Percentiles rank a stretch among this genome's conserved stretches.
Evolutionary conservation across 2,797 vertebrate genomes (phyloP).

Genomic region (Oreochromis grahami): DNA sequence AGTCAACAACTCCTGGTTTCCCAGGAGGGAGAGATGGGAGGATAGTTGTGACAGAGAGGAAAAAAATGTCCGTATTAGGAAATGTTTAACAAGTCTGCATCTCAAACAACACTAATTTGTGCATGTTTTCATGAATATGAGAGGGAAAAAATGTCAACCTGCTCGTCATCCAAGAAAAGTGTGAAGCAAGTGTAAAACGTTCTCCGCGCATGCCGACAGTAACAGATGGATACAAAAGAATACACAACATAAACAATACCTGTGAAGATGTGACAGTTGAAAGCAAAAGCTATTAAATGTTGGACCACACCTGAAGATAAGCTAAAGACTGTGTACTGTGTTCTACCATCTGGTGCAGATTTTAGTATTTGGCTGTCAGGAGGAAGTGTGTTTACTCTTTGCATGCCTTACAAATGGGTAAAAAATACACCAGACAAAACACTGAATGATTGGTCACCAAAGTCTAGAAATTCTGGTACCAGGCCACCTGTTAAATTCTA

Average conservation of each 20-base stretch:
- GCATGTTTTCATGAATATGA: not conserved
- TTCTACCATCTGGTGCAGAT: not conserved
- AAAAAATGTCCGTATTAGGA: not conserved
- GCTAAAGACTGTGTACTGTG: not conserved
- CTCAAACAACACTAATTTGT: not conserved
- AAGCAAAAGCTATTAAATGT: not conserved
- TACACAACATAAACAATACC: not conserved
- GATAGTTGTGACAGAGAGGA: not conserved
- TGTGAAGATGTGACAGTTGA: not conserved
- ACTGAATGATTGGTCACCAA: not conserved
- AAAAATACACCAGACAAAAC: not conserved
- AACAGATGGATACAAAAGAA: not conserved
- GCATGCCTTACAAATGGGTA: not conserved
- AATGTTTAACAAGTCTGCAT: not conserved
- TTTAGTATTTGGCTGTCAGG: not conserved
- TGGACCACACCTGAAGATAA: not conserved
- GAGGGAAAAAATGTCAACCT: not conserved
- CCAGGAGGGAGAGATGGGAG: not conserved
- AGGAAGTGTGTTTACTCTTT: not conserved
- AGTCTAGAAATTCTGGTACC: not conserved
- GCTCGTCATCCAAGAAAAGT: not conserved
- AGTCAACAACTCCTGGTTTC: constrained; percentile 14
- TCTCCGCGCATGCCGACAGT: not conserved
- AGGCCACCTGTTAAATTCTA: not conserved
- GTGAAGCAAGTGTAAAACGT: not conserved